Evolutionary conservation across 2,888 invertebrate genomes (phyloP).

Genomic region (Tuberolachnus salignus): DNA sequence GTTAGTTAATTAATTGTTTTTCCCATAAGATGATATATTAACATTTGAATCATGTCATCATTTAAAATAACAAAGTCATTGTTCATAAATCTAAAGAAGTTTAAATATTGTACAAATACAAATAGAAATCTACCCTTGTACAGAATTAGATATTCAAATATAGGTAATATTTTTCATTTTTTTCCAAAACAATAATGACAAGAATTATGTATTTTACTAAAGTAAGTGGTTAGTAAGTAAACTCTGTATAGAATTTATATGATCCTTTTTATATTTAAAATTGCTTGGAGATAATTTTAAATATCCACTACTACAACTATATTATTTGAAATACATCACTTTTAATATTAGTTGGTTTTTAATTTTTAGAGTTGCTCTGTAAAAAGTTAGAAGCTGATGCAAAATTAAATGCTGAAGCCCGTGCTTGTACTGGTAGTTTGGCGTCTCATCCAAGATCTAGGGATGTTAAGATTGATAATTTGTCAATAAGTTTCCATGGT

Average conservation of each 20-base stretch:
- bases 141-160: too few relatives aligned
- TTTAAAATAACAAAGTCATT: too few relatives aligned
- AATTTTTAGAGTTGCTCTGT: conserved; percentile 76
- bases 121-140: too few relatives aligned
- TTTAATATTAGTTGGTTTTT: background rate
- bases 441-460: conserved; percentile 94
- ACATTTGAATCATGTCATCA: too few relatives aligned
- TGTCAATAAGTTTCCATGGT: conserved; percentile 98
- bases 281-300: background rate
- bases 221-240: background rate
- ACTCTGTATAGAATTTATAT: background rate
- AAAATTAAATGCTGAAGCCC: conserved; percentile 88
- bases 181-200: background rate
- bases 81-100: too few relatives aligned
- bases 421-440: conserved; percentile 92
- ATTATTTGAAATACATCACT: background rate
- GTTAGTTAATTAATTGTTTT: too few relatives aligned
- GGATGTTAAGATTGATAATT: conserved; percentile 94
- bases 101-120: too few relatives aligned
- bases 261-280: background rate
- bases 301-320: background rate
- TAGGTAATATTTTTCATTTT: too few relatives aligned
- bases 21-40: too few relatives aligned
- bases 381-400: conserved; percentile 88
- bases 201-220: background rate